Base-by-base conservation (phyloP, 2,113 vertebrate genomes). In the Mystacornis crossleyi region DNA sequence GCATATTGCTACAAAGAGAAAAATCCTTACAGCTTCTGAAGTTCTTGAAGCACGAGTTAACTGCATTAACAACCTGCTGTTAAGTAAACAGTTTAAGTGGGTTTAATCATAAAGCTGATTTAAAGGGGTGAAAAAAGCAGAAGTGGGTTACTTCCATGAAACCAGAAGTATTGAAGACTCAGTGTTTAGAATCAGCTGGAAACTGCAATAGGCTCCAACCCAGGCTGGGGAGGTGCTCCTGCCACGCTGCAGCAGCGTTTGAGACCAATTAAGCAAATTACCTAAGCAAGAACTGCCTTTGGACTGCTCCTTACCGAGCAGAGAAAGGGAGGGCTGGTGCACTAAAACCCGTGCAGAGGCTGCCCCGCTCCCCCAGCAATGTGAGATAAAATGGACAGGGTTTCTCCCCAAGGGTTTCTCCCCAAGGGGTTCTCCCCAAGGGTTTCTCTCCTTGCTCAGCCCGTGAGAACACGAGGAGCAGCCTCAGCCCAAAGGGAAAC, bases 101-200 rank as follows among this genome's bases (percentile, higher is more conserved):
- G 42, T 48, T 89, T 83, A 86, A 92, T 81, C 67, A 92, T 16
- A 85, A 89, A 92, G 42, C 60, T 92, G 82, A 81, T 92, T 94
- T 77, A 43, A 92, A 93, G 67, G 4, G 60, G 40, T 58, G 78
- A 67, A 47, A 66, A 65, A 66, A 45, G 0, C 0, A 94, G 43
- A 70, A 64, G 67, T 34, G 54, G 31, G 77, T 82, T 90, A 85
- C 47, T 88, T 62, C 38, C 58, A 6, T 11, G 45, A 88, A 91
- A 77, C 18, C 58, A 72, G 12, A 0, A 88, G 48, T 10, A 50
- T 55, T 43, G 12, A 42, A 60, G 31, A 58, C 14, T 80, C 8
- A 8, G 60, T 6, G 33, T 61, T 88, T 62, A 48, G 42, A 70
- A 93, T 66, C 5, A 77, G 81, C 54, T 73, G 42, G 81, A 42